These are phyloP conservation scores for Epistrophe grossulariae DNA, from an alignment of 2,888 invertebrate genomes.

Conservation along the genomic window DNA sequence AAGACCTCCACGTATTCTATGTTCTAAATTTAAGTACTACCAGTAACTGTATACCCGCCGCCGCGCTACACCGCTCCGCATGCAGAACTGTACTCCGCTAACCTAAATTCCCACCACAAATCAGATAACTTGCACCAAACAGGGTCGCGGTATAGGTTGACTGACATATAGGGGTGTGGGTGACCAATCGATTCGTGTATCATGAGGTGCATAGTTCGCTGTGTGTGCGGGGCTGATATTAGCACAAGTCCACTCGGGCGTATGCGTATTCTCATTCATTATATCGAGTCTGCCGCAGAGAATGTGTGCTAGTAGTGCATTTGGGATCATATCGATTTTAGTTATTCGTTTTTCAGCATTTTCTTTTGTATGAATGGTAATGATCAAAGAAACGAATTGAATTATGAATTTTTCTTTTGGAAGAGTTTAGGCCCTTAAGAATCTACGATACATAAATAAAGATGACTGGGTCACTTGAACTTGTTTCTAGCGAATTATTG, in stretches of 20 bases:
- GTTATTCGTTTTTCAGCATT: constrained; percentile 40
- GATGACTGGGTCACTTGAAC: constrained; percentile 4
- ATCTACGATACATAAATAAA: not conserved
- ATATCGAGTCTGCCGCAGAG: constrained; percentile 64
- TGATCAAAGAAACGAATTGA: not conserved
- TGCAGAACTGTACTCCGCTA: constrained; percentile 60
- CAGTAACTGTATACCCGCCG: constrained; percentile 42
- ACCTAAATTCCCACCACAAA: constrained; percentile 72
- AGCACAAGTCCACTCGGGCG: constrained; percentile 59
- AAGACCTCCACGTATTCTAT: constrained; percentile 56
- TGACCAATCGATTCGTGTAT: not conserved
- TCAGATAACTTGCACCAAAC: constrained; percentile 69
- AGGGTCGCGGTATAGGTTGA: constrained; percentile 50
- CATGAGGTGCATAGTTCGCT: not conserved
- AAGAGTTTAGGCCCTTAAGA: not conserved
- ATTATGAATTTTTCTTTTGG: not conserved
- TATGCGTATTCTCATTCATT: constrained; percentile 74
- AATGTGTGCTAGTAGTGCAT: constrained; percentile 67
- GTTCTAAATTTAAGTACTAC: constrained; percentile 64
- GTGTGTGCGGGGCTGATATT: constrained; percentile 11
- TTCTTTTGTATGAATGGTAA: not conserved
- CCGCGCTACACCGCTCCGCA: not conserved
- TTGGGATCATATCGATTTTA: constrained; percentile 67
- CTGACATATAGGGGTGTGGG: constrained; percentile 9
- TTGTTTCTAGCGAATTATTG: not conserved